Base-by-base conservation (phyloP, 2,888 invertebrate genomes). In the Acleris emargana region DNA sequence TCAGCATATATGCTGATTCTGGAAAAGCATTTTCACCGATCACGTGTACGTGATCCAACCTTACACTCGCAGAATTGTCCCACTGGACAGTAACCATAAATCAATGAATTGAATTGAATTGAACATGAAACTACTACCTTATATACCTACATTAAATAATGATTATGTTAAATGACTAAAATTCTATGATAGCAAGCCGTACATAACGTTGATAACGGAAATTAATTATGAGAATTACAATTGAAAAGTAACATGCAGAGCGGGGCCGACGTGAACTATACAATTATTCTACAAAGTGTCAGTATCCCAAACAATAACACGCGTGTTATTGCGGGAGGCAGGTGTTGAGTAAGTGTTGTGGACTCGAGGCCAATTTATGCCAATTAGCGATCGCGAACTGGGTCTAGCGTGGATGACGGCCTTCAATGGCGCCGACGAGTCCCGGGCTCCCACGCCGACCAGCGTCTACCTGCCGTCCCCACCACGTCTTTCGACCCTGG, bases 351-450 rank as follows among this genome's bases (percentile, higher is more conserved):
- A 64, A 61, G 53, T 63, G 62, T 64, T 62, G 62, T 60, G 55
- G 67, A 67, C 69, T 71, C 69, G 70, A 70, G 72, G 72, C 32
- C 71, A 69, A 68, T 69, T 70, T 67, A 64, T 60, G 64, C 50
- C 69, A 71, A 71, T 71, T 68, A 68, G 62, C 63, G 51, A 45
- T 59, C 51, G 59, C 58, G 67, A 68, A 67, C 68, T 67, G 68
- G 57, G 68, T 62, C 67, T 64, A 64, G 57, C 55, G 64, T 53
- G 58, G 49, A 42, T 25, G 58, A 43, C 52, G 59, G 43, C 64
- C 64, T 64, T 59, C 64, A 47, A 2, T 22, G 52, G 45, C n/a
- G 17, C 45, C 51, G 52, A n/a, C 53, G 53, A 32, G 6, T n/a
- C 28, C 49, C 49, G 18, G 18, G 49, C 17, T 17, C 17, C 11